Evolutionary conservation across 2,113 vertebrate genomes (phyloP).

Genomic region (Rousettus leschenaultii): DNA sequence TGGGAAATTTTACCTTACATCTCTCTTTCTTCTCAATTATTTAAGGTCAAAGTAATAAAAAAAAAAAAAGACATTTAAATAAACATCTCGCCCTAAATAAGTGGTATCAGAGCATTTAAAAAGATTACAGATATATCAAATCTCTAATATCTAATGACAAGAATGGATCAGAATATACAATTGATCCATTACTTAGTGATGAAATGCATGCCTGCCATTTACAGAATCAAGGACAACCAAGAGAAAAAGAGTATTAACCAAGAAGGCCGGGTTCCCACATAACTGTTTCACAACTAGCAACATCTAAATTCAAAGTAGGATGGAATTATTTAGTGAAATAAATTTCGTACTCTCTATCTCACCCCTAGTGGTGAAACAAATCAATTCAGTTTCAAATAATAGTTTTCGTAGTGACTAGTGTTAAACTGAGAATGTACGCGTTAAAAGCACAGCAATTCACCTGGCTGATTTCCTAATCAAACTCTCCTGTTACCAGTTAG

Average conservation of each 20-base stretch:
- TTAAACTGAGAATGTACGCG: not conserved
- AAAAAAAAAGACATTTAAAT: not conserved
- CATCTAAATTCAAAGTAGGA: slow-evolving; percentile 49
- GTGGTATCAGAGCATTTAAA: not conserved
- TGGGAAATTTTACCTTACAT: not conserved
- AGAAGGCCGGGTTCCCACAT: not conserved
- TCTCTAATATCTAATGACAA: not conserved
- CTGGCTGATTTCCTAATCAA: not conserved
- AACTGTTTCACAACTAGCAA: not conserved
- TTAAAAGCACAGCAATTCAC: not conserved
- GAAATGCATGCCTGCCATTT: not conserved
- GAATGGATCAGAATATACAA: not conserved
- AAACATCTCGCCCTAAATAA: not conserved
- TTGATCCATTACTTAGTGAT: not conserved
- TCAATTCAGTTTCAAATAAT: not conserved
- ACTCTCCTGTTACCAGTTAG: not conserved
- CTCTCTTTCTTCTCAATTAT: not conserved
- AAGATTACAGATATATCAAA: not conserved
- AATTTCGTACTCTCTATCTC: slow-evolving; percentile 60
- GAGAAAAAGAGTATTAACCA: not conserved
- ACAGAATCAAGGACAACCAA: not conserved
- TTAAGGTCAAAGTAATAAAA: not conserved
- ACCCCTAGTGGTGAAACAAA: slow-evolving; percentile 60
- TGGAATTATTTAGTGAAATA: slow-evolving; percentile 57
- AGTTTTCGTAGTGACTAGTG: not conserved